Base-by-base conservation (phyloP, 1,140 invertebrate genomes). In the Caenorhabditis brenneri region DNA sequence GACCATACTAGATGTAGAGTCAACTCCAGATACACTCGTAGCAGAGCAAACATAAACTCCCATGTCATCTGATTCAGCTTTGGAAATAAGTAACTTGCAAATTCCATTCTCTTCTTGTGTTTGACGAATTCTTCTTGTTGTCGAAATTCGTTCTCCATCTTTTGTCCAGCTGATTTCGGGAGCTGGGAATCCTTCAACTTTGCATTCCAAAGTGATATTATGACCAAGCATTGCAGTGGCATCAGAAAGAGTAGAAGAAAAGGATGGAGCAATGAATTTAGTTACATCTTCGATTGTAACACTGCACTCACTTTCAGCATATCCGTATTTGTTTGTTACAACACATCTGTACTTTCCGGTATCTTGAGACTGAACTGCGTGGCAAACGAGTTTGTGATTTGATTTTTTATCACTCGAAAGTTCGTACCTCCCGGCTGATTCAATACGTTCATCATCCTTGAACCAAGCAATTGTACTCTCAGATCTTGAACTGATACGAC, bases 31-130 rank as follows among this genome's bases (percentile, higher is more conserved):
- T 15, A 74, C 39, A 80, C 88, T 87, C 1, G 69, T 42, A 22
- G 86, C 86, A 29, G 85, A 84, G 29, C 83, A 84, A 24, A 87
- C 36, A 49, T 87, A 87, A 2, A 83, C 31, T 82, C 86, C 86
- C 16, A 69, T 87, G 29, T 87, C 86, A 55, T 80, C 81, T 48
- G 42, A 29, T 55, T 79, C 58, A 51, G 49, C 39, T 51, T 83
- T 83, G 1, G 33, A 42, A 55, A 87, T 87, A 6, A 60, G 3
- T 15, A 87, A 65, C n/a, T 51, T 58, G 49, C 86, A 87, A 12
- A 12, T 48, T 36, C 83, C 86, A 42, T 87, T 79, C n/a, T 86
- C 82, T 12, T 55, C 60, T 39, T 88, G 86, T 19, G 29, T 78
- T 19, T 86, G 48, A 58, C 88, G 86, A 36, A 83, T 80, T 65